Evolutionary conservation across 2,888 invertebrate species (phyloP).

Genomic region (Sphaerophoria taeniata): DNA sequence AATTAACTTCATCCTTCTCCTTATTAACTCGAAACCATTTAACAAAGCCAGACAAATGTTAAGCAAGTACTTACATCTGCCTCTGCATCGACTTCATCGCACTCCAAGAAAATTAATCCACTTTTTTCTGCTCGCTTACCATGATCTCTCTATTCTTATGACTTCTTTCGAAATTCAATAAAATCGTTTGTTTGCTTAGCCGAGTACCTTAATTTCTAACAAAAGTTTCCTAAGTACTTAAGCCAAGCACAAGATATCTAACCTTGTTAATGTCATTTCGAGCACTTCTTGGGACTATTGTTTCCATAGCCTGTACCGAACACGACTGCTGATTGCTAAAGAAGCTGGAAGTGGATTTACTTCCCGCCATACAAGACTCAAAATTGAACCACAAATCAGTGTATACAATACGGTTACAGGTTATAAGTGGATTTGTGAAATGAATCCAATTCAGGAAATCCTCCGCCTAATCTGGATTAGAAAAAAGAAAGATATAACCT

Average conservation of each 20-base stretch:
- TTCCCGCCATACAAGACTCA: conserved; percentile 24
- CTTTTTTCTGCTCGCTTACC: conserved; percentile 50
- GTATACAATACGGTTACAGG: conserved; percentile 35
- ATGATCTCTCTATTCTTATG: not conserved
- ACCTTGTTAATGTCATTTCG: conserved; percentile 72
- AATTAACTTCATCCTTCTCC: conserved; percentile 5
- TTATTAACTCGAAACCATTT: not conserved
- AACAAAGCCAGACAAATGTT: not conserved
- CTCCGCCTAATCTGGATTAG: conserved; percentile 66
- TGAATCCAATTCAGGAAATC: conserved; percentile 72
- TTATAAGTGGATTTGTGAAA: conserved; percentile 71
- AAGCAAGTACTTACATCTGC: conserved; percentile 42
- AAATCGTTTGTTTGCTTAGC: conserved; percentile 47
- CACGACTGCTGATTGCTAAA: conserved; percentile 6
- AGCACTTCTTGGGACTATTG: conserved; percentile 41
- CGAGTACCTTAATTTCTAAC: conserved; percentile 30
- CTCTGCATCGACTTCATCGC: not conserved
- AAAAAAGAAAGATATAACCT: not conserved
- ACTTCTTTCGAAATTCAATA: not conserved
- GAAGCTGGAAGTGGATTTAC: conserved; percentile 53
- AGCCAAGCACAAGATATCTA: conserved; percentile 67
- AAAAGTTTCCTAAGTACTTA: conserved; percentile 67
- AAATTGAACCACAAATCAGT: conserved; percentile 53
- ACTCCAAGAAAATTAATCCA: conserved; percentile 36
- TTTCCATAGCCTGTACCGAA: conserved; percentile 9